A percentile compares a stretch with the other conserved stretches of the same genome.
Evolutionary conservation across 2,888 invertebrate genomes (phyloP).

Genomic region (Stramonita haemastoma): DNA sequence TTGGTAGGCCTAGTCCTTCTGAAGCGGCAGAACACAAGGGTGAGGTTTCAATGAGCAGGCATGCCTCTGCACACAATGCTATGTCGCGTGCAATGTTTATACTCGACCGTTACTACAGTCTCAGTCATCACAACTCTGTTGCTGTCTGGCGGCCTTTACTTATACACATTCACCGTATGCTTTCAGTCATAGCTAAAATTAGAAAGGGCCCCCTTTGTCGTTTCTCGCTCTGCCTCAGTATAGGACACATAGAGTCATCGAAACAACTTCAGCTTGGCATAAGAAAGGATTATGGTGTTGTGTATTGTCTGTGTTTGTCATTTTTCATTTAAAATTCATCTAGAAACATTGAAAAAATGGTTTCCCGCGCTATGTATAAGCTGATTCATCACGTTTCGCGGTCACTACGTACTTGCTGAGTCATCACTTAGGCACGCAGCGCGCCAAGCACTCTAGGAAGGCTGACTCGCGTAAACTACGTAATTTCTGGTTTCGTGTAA

Average conservation of each 20-base stretch:
- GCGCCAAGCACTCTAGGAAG: constrained; percentile 53
- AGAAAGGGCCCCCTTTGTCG: constrained; percentile 40
- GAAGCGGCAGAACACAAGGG: neutral
- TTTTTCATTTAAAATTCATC: constrained; percentile 17
- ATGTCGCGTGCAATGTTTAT: constrained; percentile 34
- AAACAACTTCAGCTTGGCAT: neutral
- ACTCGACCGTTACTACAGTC: constrained; percentile 36
- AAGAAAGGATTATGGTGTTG: neutral
- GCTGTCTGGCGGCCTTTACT: constrained; percentile 20
- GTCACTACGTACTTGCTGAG: constrained; percentile 59
- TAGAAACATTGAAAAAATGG: neutral
- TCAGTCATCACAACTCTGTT: constrained; percentile 32
- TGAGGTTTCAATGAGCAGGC: neutral
- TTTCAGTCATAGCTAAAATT: constrained; percentile 39
- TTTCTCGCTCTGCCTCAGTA: constrained; percentile 7
- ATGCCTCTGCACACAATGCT: neutral
- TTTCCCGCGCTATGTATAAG: constrained; percentile 38
- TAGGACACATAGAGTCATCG: too few species aligned
- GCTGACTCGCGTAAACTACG: constrained; percentile 56
- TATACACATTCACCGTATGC: constrained; percentile 41
- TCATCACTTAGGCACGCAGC: constrained; percentile 58
- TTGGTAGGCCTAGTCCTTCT: neutral
- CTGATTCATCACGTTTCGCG: constrained; percentile 45
- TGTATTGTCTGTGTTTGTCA: neutral
- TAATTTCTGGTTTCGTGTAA: constrained; percentile 56